A percentile compares a stretch with the other conserved stretches of the same genome.
phyloP scores from a whole-genome alignment of 2,113 vertebrate genomes.

The Eidolon helvum region DNA sequence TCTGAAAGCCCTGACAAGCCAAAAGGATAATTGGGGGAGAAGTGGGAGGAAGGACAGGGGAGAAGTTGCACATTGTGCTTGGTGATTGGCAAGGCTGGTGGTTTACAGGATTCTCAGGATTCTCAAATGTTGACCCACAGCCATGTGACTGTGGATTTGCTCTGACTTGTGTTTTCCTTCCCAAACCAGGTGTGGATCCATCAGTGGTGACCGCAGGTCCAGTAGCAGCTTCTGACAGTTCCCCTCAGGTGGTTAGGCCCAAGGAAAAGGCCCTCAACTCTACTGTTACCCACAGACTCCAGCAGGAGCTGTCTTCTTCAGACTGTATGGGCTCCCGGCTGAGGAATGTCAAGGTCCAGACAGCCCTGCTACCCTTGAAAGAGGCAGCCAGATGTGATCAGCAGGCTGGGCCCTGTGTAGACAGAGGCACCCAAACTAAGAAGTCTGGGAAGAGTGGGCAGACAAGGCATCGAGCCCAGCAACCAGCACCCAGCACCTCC shows the following conservation, averaged over 20 bases:
- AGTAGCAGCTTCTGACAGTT: constrained; percentile 73
- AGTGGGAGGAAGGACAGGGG: neutral
- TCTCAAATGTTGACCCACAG: neutral
- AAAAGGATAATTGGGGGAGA: neutral
- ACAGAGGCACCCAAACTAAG: constrained; percentile 87
- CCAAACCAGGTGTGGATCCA: constrained; percentile 81
- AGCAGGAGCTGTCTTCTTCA: constrained; percentile 77
- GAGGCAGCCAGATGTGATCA: constrained; percentile 80
- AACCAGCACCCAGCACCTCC: rapidly evolving
- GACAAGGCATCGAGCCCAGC: constrained; percentile 76
- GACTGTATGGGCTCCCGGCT: constrained; percentile 73
- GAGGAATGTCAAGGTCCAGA: constrained; percentile 69
- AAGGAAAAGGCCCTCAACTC: constrained; percentile 85
- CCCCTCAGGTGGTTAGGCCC: constrained; percentile 88
- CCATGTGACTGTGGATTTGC: neutral
- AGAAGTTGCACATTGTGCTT: too few species aligned
- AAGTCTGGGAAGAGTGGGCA: constrained; percentile 85
- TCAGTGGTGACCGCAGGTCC: constrained; percentile 66
- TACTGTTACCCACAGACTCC: constrained; percentile 76
- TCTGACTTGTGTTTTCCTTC: constrained; percentile 46
- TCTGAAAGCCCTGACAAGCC: neutral
- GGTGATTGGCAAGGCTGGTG: neutral
- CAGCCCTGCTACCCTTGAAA: constrained; percentile 66
- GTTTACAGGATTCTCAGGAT: neutral
- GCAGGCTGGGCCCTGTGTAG: constrained; percentile 72